Evolutionary conservation across 2,113 vertebrate species (phyloP), one percentile per base, ranked within the genome.

Genomic region (Alethe diademata): DNA sequence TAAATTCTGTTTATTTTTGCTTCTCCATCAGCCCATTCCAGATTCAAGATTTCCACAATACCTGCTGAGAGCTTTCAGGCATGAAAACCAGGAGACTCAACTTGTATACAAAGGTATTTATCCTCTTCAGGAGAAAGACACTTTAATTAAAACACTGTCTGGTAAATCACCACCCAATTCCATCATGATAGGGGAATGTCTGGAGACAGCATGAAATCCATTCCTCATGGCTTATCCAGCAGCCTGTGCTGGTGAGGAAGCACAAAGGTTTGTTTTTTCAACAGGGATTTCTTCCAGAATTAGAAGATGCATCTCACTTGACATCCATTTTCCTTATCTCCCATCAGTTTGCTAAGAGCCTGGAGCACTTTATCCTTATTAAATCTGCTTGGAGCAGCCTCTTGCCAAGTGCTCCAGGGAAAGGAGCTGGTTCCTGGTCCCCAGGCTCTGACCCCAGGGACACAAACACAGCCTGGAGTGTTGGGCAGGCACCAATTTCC

Each of bases 321-420:
- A 78, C 88, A 86, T 79, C 78, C 78, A 56, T 66, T 91, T 67
- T 20, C 84, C 81, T 89, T 88, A 89, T 91, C 91, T 96, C 14
- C 57, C 67, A 76, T 56, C 71, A 79, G 71, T 45, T 65, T 48
- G 43, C 86, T 54, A 1, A 84, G 57, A 93, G 69, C 69, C 38
- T 0, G 0, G 47, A 88, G 86, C 79, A 69, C 70, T 91, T 89
- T 6, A 87, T 15, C 76, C 78, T 43, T 2, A 19, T 54, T 7
- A 14, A 36, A 26, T 19, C 19, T 51, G 58, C 36, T 13, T 11
- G 33, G 66, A 61, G 62, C 19, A 18, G 19, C 19, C 54, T 51
- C 64, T 36, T 50, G 75, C 15, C 53, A 16, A 11, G 38, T 14
- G 43, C 78, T n/a, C 3, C 0, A 0, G 36, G 48, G 74, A 53